phyloP scores from a whole-genome alignment of 2,888 invertebrate genomes.

The Perithous albicinctus region DNA sequence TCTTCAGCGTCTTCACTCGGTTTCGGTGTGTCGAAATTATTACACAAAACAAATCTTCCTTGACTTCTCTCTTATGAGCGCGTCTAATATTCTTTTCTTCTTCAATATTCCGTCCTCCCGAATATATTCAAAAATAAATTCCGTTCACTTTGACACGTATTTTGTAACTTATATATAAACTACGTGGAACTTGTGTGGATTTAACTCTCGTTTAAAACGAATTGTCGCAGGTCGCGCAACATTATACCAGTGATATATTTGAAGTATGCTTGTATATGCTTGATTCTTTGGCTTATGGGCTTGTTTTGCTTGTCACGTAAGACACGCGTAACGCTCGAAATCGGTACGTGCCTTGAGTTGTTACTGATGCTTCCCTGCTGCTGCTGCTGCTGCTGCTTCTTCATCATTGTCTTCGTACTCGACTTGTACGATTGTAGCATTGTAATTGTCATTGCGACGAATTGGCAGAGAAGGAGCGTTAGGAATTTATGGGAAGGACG shows the following conservation, averaged over 20 bases:
- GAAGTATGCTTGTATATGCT: neutral
- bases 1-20: neutral
- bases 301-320: constrained; percentile 61
- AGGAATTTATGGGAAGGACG: constrained; percentile 49
- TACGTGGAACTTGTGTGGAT: neutral
- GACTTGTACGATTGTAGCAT: constrained; percentile 46
- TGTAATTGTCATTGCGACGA: constrained; percentile 42
- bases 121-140: neutral
- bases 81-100: neutral
- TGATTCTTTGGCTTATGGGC: neutral
- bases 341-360: constrained; percentile 32
- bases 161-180: neutral
- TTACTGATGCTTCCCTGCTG: constrained; percentile 22
- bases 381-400: constrained; percentile 30
- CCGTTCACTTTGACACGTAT: neutral
- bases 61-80: too few relatives aligned
- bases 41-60: neutral
- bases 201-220: constrained; percentile 10
- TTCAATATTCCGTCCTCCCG: neutral
- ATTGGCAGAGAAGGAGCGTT: neutral
- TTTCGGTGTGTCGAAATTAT: neutral
- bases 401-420: constrained; percentile 10
- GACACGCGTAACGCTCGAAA: constrained; percentile 48
- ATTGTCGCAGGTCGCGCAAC: constrained; percentile 48
- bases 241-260: constrained; percentile 8